phyloP scores from a whole-genome alignment of 2,888 invertebrate species.

The Ganaspis brasiliensis region DNA sequence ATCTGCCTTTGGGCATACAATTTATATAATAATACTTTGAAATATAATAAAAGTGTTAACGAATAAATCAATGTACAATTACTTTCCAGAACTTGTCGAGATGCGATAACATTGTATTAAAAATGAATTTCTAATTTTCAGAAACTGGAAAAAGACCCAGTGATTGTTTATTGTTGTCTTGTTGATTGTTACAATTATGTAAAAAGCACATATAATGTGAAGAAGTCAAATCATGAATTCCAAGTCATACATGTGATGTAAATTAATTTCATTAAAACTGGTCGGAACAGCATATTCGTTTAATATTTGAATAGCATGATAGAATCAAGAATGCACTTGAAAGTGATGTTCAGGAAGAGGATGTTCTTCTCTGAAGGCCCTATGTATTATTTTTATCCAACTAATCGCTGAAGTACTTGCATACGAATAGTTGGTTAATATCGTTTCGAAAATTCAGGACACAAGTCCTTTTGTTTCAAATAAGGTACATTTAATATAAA shows the following conservation, averaged over 20 bases:
- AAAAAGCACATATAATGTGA: slow-evolving; percentile 48
- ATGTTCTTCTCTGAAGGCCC: background rate
- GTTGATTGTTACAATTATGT: slow-evolving; percentile 71
- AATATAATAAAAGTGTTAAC: too few relatives aligned
- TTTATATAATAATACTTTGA: too few relatives aligned
- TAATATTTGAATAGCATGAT: slow-evolving; percentile 14
- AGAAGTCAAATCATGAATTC: slow-evolving; percentile 71
- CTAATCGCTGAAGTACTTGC: background rate
- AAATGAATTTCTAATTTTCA: slow-evolving; percentile 53
- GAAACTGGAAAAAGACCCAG: slow-evolving; percentile 69
- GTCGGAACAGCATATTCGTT: background rate
- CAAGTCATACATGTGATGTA: slow-evolving; percentile 74
- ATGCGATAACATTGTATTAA: too few relatives aligned
- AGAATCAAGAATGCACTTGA: background rate
- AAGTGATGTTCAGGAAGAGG: background rate
- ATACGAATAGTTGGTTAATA: background rate
- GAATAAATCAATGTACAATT: too few relatives aligned
- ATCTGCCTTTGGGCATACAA: too few relatives aligned
- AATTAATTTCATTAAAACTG: background rate
- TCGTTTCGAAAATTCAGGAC: background rate
- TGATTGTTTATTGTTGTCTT: slow-evolving; percentile 74
- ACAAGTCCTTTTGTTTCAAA: background rate
- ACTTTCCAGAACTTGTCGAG: too few relatives aligned
- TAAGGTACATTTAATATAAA: too few relatives aligned
- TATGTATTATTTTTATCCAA: slow-evolving; percentile 40